Evolutionary conservation across 2,113 vertebrate species (phyloP).

Genomic region (Balaeniceps rex): DNA sequence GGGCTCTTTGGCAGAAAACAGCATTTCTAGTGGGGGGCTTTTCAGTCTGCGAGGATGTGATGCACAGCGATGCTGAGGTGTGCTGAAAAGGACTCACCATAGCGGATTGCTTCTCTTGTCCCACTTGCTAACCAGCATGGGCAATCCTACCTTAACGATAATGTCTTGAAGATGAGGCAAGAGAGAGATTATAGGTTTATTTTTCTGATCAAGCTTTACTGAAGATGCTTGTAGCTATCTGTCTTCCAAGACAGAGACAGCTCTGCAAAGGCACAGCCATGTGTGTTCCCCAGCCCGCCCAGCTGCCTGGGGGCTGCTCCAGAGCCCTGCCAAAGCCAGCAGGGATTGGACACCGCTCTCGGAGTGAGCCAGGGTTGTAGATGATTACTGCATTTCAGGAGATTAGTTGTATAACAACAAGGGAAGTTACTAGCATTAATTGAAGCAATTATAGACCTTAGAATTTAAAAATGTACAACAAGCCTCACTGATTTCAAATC

Average conservation of each 20-base stretch:
- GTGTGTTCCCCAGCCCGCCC: not conserved
- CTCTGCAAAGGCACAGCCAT: not conserved
- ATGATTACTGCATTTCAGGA: not conserved
- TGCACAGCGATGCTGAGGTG: not conserved
- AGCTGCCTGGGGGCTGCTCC: not conserved
- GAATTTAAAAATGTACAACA: not conserved
- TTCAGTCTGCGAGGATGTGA: not conserved
- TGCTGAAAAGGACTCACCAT: not conserved
- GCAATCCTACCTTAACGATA: not conserved
- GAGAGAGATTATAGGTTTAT: not conserved
- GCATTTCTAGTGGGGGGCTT: not conserved
- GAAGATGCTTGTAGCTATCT: not conserved
- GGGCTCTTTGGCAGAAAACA: not conserved
- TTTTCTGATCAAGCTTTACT: not conserved
- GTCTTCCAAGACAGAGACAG: not conserved
- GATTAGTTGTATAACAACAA: not conserved
- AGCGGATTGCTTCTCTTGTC: not conserved
- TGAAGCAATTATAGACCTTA: not conserved
- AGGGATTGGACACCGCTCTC: not conserved
- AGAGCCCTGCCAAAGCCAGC: not conserved
- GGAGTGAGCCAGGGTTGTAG: not conserved
- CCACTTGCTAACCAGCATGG: not conserved
- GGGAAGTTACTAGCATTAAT: not conserved
- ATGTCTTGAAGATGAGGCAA: not conserved
- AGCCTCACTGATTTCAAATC: not conserved